Conservation (phyloP, 2,113 vertebrate genomes). For the Ptychochromis oligacanthus region DNA sequence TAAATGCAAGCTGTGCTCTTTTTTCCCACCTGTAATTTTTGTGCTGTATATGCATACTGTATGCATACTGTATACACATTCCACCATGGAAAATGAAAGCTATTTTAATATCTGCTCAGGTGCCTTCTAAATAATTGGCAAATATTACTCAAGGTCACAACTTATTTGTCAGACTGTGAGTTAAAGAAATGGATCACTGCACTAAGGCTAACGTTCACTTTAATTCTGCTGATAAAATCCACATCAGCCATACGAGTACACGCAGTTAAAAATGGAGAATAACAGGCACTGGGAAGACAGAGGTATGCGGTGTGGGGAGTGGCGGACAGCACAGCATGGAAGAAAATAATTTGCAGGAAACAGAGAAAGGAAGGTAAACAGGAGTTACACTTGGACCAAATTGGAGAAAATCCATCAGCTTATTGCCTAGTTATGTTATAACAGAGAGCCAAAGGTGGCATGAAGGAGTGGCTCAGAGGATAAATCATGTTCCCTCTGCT, state of each 20-base stretch:
- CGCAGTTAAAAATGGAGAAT: constrained; percentile 70
- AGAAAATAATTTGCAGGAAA: constrained; percentile 36
- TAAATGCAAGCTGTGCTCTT: neutral
- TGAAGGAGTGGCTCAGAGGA: constrained; percentile 67
- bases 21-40: neutral
- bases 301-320: constrained; percentile 30
- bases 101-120: constrained; percentile 82
- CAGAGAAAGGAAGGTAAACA: constrained; percentile 26
- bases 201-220: constrained; percentile 73
- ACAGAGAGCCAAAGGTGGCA: constrained; percentile 67
- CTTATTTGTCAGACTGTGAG: constrained; percentile 81
- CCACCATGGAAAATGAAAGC: constrained; percentile 72
- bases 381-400: constrained; percentile 52
- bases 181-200: constrained; percentile 70
- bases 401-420: constrained; percentile 70
- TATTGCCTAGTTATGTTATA: constrained; percentile 68
- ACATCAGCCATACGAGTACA: constrained; percentile 67
- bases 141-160: constrained; percentile 82
- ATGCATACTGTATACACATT: constrained; percentile 61
- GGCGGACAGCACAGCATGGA: constrained; percentile 33
- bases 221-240: constrained; percentile 74
- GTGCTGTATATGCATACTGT: neutral
- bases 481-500: constrained; percentile 68
- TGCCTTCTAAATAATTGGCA: constrained; percentile 80
- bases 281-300: constrained; percentile 52